phyloP scores from a whole-genome alignment of 2,888 invertebrate genomes.

The Adelphocoris suturalis region DNA sequence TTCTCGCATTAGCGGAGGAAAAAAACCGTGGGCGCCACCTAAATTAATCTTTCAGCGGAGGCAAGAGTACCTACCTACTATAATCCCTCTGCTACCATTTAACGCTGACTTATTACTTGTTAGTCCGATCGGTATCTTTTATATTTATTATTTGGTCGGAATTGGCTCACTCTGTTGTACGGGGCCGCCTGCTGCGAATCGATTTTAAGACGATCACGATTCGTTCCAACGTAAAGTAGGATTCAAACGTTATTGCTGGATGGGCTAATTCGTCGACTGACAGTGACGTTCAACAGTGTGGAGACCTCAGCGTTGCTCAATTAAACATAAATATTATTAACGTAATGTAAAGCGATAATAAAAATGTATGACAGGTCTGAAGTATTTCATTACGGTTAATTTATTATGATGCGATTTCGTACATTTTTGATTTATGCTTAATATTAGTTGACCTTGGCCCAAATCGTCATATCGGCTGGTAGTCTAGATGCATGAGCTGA shows the following conservation, averaged over 20 bases:
- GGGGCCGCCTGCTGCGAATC: background rate
- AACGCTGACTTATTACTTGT: constrained; percentile 11
- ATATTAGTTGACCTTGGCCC: background rate
- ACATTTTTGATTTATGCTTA: background rate
- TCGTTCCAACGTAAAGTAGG: too few relatives aligned
- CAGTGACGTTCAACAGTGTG: too few relatives aligned
- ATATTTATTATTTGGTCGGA: constrained; percentile 4
- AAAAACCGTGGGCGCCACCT: constrained; percentile 20
- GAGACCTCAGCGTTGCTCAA: too few relatives aligned
- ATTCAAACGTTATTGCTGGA: too few relatives aligned
- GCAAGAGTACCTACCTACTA: background rate
- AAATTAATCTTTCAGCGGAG: constrained; percentile 32
- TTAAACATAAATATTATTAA: too few relatives aligned
- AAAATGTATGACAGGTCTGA: too few relatives aligned
- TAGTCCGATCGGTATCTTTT: constrained; percentile 23
- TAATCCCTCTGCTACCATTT: background rate
- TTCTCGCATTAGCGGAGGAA: constrained; percentile 22
- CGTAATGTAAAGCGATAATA: too few relatives aligned
- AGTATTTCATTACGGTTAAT: too few relatives aligned
- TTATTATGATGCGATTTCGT: background rate
- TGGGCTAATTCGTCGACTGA: too few relatives aligned
- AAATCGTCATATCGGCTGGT: background rate
- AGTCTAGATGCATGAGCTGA: too few relatives aligned
- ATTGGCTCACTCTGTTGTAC: background rate
- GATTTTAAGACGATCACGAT: too few relatives aligned